Evolutionary conservation across 2,797 vertebrate genomes (phyloP), one percentile per base, ranked within the genome.

Genomic region (Clarias platycephalus): DNA sequence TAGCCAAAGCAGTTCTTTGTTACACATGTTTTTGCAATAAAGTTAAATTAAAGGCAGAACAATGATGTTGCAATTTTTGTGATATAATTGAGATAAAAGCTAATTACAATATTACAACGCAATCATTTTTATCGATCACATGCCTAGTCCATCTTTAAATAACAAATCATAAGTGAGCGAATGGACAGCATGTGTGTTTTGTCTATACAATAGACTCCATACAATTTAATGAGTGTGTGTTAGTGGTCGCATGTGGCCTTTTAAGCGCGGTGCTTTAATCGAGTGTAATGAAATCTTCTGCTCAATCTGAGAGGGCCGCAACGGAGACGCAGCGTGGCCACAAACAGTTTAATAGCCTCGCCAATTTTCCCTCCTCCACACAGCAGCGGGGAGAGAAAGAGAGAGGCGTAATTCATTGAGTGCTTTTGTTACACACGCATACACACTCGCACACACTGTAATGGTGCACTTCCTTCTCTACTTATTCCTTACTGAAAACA

Each of bases 401-500:
- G 13, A 57, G 60, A 70, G 57, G 81, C 22, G 16, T 60, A 76
- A 72, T 82, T 68, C 83, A 74, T 60, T 24, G 34, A 81, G 71
- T 64, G 55, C 66, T 77, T 72, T 80, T 72, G 72, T 70, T 71
- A 37, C 78, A 88, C 76, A 88, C 83, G 89, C 85, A 85, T 77
- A 60, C 57, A 77, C 57, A 64, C n/a, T 16, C 31, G 82, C 87
- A 78, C 79, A 70, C 75, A 40, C 75, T 83, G 49, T 26, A 75
- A 86, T 85, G 82, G 71, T 58, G 53, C 26, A 75, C 81, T 90
- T 90, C 72, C 44, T 90, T 87, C 85, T 89, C 86, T 66, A 81
- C 87, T 92, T 90, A 90, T 90, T 91, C 86, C 89, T 81, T 58
- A 86, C 72, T 83, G 78, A 83, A 75, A 80, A 82, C 83, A 82